phyloP scores from a whole-genome alignment of 2,113 vertebrate species.

The Leptocoma aspasia region DNA sequence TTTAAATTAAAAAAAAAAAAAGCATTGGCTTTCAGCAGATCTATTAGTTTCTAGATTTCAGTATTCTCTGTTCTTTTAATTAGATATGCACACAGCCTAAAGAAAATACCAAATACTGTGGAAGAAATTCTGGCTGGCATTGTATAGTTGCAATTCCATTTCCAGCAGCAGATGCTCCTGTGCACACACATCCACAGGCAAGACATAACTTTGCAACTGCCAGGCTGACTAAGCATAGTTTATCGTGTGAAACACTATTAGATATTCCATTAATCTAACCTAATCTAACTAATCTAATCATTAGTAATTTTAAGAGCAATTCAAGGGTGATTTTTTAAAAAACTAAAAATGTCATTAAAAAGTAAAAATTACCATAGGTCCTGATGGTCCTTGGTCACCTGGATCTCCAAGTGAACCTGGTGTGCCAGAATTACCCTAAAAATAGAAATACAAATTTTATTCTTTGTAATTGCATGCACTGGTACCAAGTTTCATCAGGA shows the following conservation, averaged over 20 bases:
- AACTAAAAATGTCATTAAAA: background rate
- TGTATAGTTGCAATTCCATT: background rate
- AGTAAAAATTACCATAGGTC: conserved; percentile 75
- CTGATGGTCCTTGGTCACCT: conserved; percentile 76
- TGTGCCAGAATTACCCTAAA: conserved; percentile 79
- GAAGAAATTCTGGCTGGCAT: background rate
- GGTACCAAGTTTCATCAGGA: background rate
- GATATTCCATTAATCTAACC: background rate
- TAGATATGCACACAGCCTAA: background rate
- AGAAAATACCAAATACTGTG: background rate
- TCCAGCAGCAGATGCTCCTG: background rate
- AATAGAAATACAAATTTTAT: background rate
- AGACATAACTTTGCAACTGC: background rate
- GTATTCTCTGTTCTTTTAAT: background rate
- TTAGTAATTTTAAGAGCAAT: background rate
- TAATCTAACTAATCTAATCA: too few species aligned
- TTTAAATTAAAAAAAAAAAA: background rate
- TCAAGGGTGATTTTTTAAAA: background rate
- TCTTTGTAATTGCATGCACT: background rate
- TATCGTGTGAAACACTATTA: background rate
- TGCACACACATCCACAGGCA: background rate
- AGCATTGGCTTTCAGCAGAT: background rate
- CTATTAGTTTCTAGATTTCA: background rate
- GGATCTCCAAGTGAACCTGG: conserved; percentile 68
- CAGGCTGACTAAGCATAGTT: background rate